Evolutionary conservation across 2,113 vertebrate species (phyloP).

Genomic region (Gopherus flavomarginatus): DNA sequence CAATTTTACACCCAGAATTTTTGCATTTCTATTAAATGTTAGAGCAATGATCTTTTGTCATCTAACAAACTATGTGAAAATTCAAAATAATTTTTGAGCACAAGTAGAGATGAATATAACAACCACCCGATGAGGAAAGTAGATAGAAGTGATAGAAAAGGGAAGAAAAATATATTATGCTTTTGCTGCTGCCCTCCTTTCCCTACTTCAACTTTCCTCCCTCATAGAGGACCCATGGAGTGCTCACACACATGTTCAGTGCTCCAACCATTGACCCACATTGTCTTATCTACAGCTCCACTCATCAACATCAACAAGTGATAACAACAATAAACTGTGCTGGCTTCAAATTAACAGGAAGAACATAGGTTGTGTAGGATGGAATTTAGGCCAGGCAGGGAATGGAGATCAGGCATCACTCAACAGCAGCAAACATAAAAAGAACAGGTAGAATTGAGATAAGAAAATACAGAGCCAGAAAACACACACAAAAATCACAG

Average conservation of each 20-base stretch:
- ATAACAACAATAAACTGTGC: neutral
- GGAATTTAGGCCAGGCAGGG: neutral
- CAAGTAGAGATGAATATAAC: neutral
- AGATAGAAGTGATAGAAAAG: neutral
- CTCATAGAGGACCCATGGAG: neutral
- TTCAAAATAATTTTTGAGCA: neutral
- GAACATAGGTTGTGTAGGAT: neutral
- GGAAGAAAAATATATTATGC: neutral
- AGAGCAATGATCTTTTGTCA: neutral
- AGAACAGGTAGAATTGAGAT: neutral
- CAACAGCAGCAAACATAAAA: neutral
- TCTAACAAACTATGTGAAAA: neutral
- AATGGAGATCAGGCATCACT: neutral
- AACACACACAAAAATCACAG: neutral
- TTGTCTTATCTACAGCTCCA: neutral
- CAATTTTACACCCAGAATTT: neutral
- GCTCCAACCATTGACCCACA: neutral
- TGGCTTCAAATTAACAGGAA: neutral
- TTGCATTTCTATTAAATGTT: neutral
- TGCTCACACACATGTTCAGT: rapidly evolving
- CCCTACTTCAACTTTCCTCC: neutral
- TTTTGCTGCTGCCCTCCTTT: neutral
- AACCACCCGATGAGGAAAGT: neutral
- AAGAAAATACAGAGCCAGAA: neutral
- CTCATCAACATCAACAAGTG: neutral